These are phyloP conservation scores for Tubiluchus corallicola DNA, from an alignment of 2,888 invertebrate genomes.

Conservation along the genomic window DNA sequence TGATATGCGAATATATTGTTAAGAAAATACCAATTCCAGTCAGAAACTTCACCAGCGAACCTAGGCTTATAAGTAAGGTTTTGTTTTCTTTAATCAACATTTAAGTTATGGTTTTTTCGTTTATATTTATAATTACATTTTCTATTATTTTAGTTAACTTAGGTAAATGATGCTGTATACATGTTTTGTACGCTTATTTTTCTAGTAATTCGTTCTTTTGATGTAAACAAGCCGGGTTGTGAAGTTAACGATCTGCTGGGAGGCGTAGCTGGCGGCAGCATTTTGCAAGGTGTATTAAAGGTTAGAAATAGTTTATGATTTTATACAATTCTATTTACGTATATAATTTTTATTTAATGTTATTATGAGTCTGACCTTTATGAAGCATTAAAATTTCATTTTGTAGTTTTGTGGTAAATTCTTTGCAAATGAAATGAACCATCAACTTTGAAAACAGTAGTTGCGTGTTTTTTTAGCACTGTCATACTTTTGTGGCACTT, in stretches of 20 bases:
- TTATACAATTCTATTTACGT: neutral
- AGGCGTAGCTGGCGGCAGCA: constrained; percentile 96
- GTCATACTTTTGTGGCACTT: neutral
- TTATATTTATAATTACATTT: neutral
- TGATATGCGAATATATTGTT: constrained; percentile 90
- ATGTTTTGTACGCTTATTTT: constrained; percentile 6
- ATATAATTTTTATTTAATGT: constrained; percentile 6
- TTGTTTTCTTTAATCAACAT: neutral
- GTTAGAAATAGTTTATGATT: constrained; percentile 21
- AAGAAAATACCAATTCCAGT: constrained; percentile 94
- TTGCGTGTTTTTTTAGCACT: too few species aligned
- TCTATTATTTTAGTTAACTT: neutral
- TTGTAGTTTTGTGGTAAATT: neutral
- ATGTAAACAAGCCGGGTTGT: constrained; percentile 98
- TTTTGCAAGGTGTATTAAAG: constrained; percentile 80
- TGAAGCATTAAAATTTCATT: neutral
- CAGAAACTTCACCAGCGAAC: constrained; percentile 82
- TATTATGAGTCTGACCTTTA: neutral
- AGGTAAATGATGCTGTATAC: neutral
- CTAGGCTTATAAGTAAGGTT: constrained; percentile 51
- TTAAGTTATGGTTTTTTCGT: neutral
- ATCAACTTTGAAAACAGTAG: too few species aligned
- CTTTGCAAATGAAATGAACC: too few species aligned
- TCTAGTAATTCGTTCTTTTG: constrained; percentile 57
- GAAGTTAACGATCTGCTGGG: constrained; percentile 95